phyloP scores from a whole-genome alignment of 2,113 vertebrate species.

The Pluvianellus socialis region DNA sequence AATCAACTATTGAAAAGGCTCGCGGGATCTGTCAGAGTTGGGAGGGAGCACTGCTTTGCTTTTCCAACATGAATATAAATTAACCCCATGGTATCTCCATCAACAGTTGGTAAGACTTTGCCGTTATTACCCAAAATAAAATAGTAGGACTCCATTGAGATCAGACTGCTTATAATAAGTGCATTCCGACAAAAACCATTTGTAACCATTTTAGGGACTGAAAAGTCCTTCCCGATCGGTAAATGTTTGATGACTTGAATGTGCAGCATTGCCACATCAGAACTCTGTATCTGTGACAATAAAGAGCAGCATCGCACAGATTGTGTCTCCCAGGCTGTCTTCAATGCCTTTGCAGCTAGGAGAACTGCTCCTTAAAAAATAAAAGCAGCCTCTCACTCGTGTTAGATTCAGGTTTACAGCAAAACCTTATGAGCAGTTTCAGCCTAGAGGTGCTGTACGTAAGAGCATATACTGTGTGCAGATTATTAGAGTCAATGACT shows the following conservation, averaged over 20 bases:
- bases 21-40: not conserved
- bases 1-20: not conserved
- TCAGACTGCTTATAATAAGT: not conserved
- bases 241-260: conserved; percentile 19
- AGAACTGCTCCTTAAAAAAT: not conserved
- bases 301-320: conserved; percentile 47
- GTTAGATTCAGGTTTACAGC: not conserved
- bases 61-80: conserved; percentile 37
- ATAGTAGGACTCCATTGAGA: not conserved
- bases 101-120: conserved; percentile 68
- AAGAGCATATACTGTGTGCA: not conserved
- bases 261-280: conserved; percentile 10
- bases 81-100: conserved; percentile 29
- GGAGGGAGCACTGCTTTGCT: conserved; percentile 33
- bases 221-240: not conserved
- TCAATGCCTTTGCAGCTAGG: conserved; percentile 14
- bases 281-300: conserved; percentile 66
- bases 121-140: not conserved
- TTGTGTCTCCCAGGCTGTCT: conserved; percentile 41
- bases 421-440: not conserved
- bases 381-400: not conserved
- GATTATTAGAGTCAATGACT: not conserved
- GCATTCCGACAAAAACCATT: not conserved
- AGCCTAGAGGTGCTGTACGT: not conserved
- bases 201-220: conserved; percentile 40